These are phyloP conservation scores for Prolemur simus DNA, from an alignment of 2,113 vertebrate species.

Conservation along the genomic window DNA sequence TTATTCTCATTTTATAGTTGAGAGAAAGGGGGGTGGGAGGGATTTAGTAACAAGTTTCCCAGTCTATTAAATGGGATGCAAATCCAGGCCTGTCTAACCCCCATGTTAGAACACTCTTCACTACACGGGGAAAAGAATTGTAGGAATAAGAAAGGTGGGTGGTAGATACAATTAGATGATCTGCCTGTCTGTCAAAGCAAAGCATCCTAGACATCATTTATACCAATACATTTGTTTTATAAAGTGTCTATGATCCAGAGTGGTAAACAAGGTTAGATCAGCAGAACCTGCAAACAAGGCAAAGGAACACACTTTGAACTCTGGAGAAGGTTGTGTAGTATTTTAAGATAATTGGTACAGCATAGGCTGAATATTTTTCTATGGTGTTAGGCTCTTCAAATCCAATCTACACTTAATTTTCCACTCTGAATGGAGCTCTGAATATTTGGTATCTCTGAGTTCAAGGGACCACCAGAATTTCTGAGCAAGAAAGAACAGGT, in stretches of 20 bases:
- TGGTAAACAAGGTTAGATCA: not conserved
- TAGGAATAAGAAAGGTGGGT: not conserved
- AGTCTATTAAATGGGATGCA: not conserved
- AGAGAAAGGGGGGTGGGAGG: constrained; percentile 6
- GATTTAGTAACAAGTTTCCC: constrained; percentile 13
- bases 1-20: constrained; percentile 20
- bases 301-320: not conserved
- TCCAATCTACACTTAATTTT: not conserved
- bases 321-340: not conserved
- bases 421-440: not conserved
- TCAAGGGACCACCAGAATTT: not conserved
- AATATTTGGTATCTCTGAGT: not conserved
- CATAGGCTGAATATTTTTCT: not conserved
- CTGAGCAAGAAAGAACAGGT: not conserved
- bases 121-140: not conserved
- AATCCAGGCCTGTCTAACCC: not conserved
- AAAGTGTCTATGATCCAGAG: not conserved
- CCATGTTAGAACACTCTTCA: not conserved
- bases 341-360: not conserved
- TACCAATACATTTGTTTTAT: not conserved
- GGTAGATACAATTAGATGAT: not conserved
- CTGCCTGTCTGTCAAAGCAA: not conserved
- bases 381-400: not conserved
- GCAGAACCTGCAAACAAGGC: not conserved
- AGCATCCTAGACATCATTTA: not conserved